Base-by-base conservation (phyloP, 2,888 invertebrate species). In the Drosophila leonis region DNA sequence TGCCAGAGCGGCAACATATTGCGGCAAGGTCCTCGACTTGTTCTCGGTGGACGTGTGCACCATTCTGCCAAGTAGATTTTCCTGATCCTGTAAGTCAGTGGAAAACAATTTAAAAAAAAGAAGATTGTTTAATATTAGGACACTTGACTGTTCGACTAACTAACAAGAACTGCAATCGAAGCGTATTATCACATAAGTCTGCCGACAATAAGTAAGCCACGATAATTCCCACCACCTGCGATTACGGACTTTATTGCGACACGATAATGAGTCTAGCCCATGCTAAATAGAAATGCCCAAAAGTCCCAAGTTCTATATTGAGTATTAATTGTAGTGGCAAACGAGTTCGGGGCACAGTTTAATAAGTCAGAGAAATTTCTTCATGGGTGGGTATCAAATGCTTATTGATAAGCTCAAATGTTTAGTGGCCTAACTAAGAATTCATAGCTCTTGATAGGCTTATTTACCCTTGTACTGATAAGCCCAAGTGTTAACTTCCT, bases 1-100 rank as follows among this genome's bases (percentile, higher is more conserved):
- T 94, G 93, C 87, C 59, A 93, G 70, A 2, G 93, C 93, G 49
- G 93, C 93, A 20, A 92, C 75, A 90, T 92, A 92, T 72, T 93
- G 93, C 29, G 92, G 92, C 12, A 91, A 66, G n/a, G 69, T 90
- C 57, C 59, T 80, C 10, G 92, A 77, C 39, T 64, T 78, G 52
- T 83, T 87, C 27, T 87, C 82, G 68, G 82, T 90, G 18, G 83
- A 73, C 55, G 83, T 70, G 69, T 91, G 91, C 68, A 91, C 92
- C 92, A 92, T 92, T 29, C 78, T 85, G 75, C 86, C 80, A 56
- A 92, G 91, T 67, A 91, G 72, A 51, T 86, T 91, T 61, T 92
- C 91, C 73, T 92, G 91, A 80, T 92, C 92, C 92, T 92, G 83
- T 12, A 77, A 83, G 56, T n/a, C 37, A 18, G 33, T 13, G 8